These are phyloP conservation scores for Alauda arvensis DNA, from an alignment of 2,797 vertebrate species.

Conservation along the genomic window DNA sequence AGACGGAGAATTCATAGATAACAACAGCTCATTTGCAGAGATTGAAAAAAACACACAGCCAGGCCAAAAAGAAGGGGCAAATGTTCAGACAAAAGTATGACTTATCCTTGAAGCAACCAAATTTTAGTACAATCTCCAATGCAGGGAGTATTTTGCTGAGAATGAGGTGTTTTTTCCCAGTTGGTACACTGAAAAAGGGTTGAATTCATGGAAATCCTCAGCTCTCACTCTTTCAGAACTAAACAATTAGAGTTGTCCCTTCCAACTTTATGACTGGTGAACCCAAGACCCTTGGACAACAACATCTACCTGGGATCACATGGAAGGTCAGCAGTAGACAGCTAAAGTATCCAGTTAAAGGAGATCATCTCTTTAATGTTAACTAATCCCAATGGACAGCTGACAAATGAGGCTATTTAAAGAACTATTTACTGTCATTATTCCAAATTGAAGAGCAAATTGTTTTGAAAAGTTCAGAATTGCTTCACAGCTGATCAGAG, in stretches of 20 bases:
- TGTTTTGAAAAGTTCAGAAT: conserved; percentile 39
- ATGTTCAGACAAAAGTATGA: background rate
- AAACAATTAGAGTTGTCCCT: background rate
- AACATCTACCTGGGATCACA: conserved; percentile 13
- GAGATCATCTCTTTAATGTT: conserved; percentile 24
- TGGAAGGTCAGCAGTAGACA: conserved; percentile 11
- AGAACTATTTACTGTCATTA: conserved; percentile 46
- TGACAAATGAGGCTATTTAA: conserved; percentile 51
- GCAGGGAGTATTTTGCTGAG: background rate
- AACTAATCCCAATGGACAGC: conserved; percentile 30
- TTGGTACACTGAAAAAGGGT: background rate
- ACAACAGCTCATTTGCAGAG: background rate
- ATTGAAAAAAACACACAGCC: background rate
- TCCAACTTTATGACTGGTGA: background rate
- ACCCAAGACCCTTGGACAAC: background rate
- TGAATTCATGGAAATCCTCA: background rate
- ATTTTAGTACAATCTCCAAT: background rate
- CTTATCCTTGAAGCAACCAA: background rate
- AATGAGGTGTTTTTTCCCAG: background rate
- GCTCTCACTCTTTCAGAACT: background rate
- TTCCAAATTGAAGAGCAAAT: conserved; percentile 40
- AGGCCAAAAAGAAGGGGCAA: background rate
- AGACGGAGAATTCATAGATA: background rate
- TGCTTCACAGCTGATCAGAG: conserved; percentile 22
- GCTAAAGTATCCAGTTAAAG: conserved; percentile 14